phyloP scores from a whole-genome alignment of 2,888 invertebrate genomes.

The Maniola hyperantus region DNA sequence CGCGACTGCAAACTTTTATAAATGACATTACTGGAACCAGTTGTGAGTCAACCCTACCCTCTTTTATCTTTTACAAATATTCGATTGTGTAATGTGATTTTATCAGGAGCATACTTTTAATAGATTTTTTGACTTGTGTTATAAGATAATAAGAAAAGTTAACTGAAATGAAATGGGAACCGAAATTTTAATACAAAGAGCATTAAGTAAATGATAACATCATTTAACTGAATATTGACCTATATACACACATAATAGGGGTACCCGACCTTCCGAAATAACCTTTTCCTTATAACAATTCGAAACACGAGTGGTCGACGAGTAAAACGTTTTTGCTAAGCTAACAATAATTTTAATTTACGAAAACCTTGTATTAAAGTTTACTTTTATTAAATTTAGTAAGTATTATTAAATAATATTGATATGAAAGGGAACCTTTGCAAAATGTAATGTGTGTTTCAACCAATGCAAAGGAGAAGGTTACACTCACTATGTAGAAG shows the following conservation, averaged over 20 bases:
- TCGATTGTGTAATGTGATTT: too few species aligned
- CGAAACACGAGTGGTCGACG: slow-evolving; percentile 13
- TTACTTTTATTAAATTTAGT: slow-evolving; percentile 6
- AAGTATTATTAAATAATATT: neutral
- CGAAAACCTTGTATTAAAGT: slow-evolving; percentile 4
- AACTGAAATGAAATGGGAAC: neutral
- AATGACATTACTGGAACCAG: too few species aligned
- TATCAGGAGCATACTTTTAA: too few species aligned
- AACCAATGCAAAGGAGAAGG: neutral
- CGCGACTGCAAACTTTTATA: too few species aligned
- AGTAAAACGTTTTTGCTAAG: slow-evolving; percentile 19
- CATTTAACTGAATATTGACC: slow-evolving; percentile 13
- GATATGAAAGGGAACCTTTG: neutral
- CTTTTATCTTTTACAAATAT: too few species aligned
- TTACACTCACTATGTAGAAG: too few species aligned
- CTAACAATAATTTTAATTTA: slow-evolving; percentile 19
- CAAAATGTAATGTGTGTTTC: neutral
- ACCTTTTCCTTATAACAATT: slow-evolving; percentile 19
- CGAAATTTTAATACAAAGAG: neutral
- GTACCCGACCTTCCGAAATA: slow-evolving; percentile 11
- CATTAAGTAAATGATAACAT: neutral
- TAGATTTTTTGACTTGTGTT: too few species aligned
- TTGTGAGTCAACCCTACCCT: too few species aligned
- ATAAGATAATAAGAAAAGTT: neutral
- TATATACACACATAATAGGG: slow-evolving; percentile 2